Evolutionary conservation across 2,888 invertebrate genomes (phyloP), one percentile per base, ranked within the genome.

Genomic region (Glaucopsyche alexis): DNA sequence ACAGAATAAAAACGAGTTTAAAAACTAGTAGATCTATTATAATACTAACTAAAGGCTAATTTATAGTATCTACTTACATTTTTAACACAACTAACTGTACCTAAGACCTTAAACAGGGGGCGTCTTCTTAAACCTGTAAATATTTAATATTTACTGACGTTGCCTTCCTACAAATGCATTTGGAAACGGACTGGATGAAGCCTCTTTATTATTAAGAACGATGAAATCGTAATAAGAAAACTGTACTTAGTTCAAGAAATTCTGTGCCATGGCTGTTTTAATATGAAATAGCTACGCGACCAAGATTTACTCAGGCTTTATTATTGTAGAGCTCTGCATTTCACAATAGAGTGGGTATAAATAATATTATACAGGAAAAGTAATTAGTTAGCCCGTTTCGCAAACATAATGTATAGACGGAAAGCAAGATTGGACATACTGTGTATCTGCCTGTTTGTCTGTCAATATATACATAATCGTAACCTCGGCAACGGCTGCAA

Each of bases 211-310:
- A 85, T 86, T 83, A 83, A 83, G 82, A 80, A 83, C 84, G 83
- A 84, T 85, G 83, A 85, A 86, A 85, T 80, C 82, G 82, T 83
- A 82, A 84, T 85, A 84, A 79, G 80, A 79, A 82, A 82, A 79
- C 75, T 74, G 72, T 69, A 47, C 19, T 69, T 69, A 69, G 45
- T 49, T 47, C 29, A 29, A 49, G 49, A 49, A 29, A 38, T 49
- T 29, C 38, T 60, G 60, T 60, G 60, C 29, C 14, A 60, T 7
- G 29, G 29, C 60, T 29, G 60, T 60, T 60, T 60, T 60, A 60
- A 60, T 60, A 60, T 60, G 38, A 60, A 60, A 60, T 14, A 60
- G 60, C 60, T 29, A 11, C 60, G 14, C 13, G 60, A 60, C 60
- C 29, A 60, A 38, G 60, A 60, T 38, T 60, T 60, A 60, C 38